Base-by-base conservation (phyloP, 1,140 invertebrate genomes). In the Carposina sasakii region DNA sequence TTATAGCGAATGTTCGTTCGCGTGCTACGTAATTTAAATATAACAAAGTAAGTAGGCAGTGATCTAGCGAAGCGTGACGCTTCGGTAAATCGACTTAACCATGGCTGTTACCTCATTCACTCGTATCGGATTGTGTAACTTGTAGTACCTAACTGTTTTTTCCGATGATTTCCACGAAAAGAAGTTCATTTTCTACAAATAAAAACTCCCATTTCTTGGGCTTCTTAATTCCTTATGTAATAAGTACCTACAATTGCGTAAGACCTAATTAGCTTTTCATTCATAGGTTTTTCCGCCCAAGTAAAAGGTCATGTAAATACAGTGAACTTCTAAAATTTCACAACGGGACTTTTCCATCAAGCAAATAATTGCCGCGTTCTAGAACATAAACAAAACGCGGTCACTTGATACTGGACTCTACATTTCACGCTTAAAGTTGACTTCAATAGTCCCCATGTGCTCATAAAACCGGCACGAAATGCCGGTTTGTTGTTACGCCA, bases 401-500 rank as follows among this genome's bases (percentile, higher is more conserved):
- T 44, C 21, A 49, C 31, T 2, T 9, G 13, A 70, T 59, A 61
- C 50, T n/a, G n/a, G n/a, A n/a, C n/a, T n/a, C n/a, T n/a, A n/a
- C n/a, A n/a, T n/a, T n/a, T n/a, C n/a, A n/a, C n/a, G n/a, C n/a
- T 40, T 57, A 79, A 65, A 58, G 74, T 64, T 54, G 42, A 71
- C 40, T 51, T 77, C 31, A 30, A 42, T 39, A 31, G 28, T 12
- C 17, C 16, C 40, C 34, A 41, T 23, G 60, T 63, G 63, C 59
- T 67, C 58, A 67, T 53, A 52, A 42, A 72, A 51, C 72, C 65
- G 70, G 67, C 65, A 70, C 66, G 66, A 69, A 67, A 70, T 71
- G 71, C 71, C 70, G 67, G 68, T 73, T 75, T 73, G 71, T 71
- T 83, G 66, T 84, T 76, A 64, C 71, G 68, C 76, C 58, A 63